Percentiles rank a stretch among this genome's conserved stretches.
These are phyloP conservation scores for Drosophila picticornis DNA, from an alignment of 2,888 invertebrate genomes.

Conservation along the genomic window DNA sequence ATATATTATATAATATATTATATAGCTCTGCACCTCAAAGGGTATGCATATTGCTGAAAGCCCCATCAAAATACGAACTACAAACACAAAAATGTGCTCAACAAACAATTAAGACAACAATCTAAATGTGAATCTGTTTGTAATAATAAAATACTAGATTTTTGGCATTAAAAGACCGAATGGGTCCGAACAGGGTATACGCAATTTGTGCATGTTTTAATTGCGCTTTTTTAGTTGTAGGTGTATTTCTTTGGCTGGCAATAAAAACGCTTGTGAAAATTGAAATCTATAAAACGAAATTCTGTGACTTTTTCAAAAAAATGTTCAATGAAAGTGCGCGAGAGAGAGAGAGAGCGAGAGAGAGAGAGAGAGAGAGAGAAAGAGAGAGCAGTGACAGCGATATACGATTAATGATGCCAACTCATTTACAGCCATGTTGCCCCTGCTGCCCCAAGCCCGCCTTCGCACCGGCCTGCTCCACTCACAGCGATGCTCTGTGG, in stretches of 20 bases:
- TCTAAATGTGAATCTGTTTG: background rate
- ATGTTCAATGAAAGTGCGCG: conserved; percentile 6
- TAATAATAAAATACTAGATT: background rate
- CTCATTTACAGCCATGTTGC: conserved; percentile 52
- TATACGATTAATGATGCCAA: conserved; percentile 39
- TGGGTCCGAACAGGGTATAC: conserved; percentile 25
- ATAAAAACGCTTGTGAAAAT: conserved; percentile 30
- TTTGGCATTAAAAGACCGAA: background rate
- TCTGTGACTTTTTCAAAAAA: conserved; percentile 6
- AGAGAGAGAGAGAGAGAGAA: background rate
- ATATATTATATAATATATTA: no score
- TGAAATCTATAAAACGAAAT: conserved; percentile 10
- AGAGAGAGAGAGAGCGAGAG: background rate
- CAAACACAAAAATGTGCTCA: background rate
- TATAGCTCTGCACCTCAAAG: background rate
- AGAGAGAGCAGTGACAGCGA: conserved; percentile 16
- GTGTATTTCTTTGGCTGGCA: conserved; percentile 35
- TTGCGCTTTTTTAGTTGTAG: background rate
- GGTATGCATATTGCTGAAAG: background rate
- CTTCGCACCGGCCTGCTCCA: background rate
- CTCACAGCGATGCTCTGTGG: conserved; percentile 17
- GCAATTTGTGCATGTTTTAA: background rate
- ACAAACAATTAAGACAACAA: background rate
- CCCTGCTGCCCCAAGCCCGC: background rate
- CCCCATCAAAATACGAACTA: background rate